These are phyloP conservation scores for Terrapene triunguis DNA, from an alignment of 2,113 vertebrate genomes.

Conservation along the genomic window DNA sequence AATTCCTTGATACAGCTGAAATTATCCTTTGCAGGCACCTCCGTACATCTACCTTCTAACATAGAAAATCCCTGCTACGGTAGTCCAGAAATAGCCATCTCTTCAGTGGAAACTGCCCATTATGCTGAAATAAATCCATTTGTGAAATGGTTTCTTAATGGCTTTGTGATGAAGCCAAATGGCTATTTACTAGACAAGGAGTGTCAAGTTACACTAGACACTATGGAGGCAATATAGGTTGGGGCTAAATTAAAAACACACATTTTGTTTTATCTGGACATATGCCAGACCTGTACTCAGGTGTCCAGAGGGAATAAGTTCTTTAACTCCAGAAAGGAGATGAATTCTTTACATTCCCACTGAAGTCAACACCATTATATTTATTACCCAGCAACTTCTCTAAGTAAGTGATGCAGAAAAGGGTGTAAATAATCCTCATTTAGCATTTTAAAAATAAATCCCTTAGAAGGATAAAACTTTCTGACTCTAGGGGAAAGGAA, in stretches of 20 bases:
- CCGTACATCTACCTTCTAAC: not conserved
- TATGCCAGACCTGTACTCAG: not conserved
- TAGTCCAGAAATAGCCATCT: not conserved
- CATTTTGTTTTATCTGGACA: not conserved
- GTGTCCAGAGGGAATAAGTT: not conserved
- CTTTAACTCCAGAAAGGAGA: not conserved
- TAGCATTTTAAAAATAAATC: not conserved
- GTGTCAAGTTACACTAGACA: not conserved
- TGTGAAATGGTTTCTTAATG: not conserved
- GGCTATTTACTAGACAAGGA: not conserved
- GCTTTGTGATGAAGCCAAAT: not conserved
- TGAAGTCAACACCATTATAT: not conserved
- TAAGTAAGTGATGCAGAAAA: not conserved
- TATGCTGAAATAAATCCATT: not conserved
- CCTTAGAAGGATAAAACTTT: not conserved
- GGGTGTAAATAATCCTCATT: not conserved
- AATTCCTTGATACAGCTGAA: not conserved
- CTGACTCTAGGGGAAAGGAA: not conserved
- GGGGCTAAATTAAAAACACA: not conserved
- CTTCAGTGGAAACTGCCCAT: not conserved
- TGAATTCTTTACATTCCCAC: not conserved
- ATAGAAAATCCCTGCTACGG: not conserved
- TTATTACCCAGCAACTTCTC: not conserved
- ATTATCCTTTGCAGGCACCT: not conserved
- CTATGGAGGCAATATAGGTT: not conserved